phyloP scores from a whole-genome alignment of 2,797 vertebrate genomes.

The Crax fasciolata region DNA sequence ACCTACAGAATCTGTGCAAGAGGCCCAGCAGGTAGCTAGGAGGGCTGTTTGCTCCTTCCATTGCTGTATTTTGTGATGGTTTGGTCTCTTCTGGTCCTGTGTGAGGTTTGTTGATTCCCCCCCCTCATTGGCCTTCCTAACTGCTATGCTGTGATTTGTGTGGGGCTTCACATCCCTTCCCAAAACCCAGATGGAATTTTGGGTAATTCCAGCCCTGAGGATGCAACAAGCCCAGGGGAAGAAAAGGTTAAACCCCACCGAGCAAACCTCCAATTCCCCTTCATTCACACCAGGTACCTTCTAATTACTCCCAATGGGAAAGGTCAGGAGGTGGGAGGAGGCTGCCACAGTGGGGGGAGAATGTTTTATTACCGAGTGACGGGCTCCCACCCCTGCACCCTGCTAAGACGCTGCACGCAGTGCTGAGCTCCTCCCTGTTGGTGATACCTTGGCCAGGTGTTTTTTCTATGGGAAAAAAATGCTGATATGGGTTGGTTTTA shows the following conservation, averaged over 20 bases:
- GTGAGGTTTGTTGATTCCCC: neutral
- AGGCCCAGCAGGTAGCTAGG: neutral
- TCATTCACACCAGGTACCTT: slow-evolving; percentile 15
- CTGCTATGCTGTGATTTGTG: neutral
- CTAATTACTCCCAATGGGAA: slow-evolving; percentile 33
- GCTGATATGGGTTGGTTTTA: accelerated
- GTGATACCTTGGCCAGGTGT: neutral
- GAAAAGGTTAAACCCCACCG: neutral
- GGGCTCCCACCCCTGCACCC: neutral
- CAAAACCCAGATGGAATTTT: neutral
- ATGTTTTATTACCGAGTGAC: slow-evolving; percentile 30
- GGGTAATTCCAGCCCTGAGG: neutral
- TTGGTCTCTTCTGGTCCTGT: neutral
- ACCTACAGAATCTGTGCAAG: slow-evolving; percentile 52
- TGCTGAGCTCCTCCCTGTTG: neutral
- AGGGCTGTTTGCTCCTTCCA: neutral
- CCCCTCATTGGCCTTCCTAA: neutral
- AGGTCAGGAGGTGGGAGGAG: slow-evolving; percentile 37
- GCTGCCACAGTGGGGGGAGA: slow-evolving; percentile 28
- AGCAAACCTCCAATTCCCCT: neutral
- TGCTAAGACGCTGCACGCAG: neutral
- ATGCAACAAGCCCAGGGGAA: neutral
- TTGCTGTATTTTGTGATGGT: neutral
- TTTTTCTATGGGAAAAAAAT: neutral
- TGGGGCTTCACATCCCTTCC: neutral